Conservation (phyloP, 2,888 invertebrate genomes). For the Synanthedon andrenaeformis region DNA sequence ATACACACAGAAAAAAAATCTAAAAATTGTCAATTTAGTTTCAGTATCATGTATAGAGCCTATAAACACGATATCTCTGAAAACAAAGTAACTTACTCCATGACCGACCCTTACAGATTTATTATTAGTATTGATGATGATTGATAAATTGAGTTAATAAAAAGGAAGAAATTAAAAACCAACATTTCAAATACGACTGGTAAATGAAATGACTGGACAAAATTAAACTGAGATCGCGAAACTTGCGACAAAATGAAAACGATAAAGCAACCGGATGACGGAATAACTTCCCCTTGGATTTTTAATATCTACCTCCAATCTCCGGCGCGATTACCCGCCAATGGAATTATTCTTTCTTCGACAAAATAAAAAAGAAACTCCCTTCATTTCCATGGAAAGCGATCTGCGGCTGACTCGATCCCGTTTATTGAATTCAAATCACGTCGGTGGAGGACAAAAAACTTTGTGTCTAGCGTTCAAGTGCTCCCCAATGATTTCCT, state of each 20-base stretch:
- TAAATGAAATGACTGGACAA: background rate
- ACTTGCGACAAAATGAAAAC: conserved; percentile 1
- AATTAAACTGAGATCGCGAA: background rate
- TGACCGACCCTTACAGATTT: too few relatives aligned
- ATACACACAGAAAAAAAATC: too few relatives aligned
- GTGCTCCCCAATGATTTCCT: conserved; percentile 12
- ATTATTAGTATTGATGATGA: too few relatives aligned
- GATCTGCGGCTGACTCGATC: conserved; percentile 28
- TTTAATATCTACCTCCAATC: conserved; percentile 35
- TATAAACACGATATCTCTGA: too few relatives aligned
- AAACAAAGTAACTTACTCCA: too few relatives aligned
- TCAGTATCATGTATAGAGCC: too few relatives aligned
- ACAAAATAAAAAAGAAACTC: conserved; percentile 31
- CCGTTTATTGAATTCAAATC: conserved; percentile 61
- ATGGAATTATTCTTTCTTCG: conserved; percentile 38
- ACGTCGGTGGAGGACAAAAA: conserved; percentile 35
- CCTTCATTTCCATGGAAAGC: conserved; percentile 53
- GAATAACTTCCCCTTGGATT: conserved; percentile 11
- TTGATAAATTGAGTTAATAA: background rate
- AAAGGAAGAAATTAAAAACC: background rate
- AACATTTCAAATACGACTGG: background rate
- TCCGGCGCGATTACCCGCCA: conserved; percentile 32
- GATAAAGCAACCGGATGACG: conserved; percentile 3
- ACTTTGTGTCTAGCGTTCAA: conserved; percentile 11
- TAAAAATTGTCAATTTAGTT: too few relatives aligned